Evolutionary conservation across 2,113 vertebrate species (phyloP).

Genomic region (Mustela nigripes): DNA sequence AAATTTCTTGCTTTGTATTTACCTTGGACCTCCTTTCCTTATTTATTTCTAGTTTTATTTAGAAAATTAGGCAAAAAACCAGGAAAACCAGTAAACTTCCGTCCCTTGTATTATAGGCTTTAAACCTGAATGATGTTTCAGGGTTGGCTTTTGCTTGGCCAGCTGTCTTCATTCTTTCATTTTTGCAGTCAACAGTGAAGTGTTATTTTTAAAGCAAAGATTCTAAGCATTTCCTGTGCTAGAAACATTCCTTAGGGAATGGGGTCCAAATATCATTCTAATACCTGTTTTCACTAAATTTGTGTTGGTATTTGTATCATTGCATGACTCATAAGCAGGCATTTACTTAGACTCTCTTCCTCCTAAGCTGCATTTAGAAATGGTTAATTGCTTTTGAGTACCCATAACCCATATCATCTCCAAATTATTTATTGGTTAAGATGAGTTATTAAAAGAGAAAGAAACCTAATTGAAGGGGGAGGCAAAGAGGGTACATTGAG

Average conservation of each 20-base stretch:
- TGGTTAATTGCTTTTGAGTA: slow-evolving; percentile 52
- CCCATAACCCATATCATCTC: slow-evolving; percentile 6
- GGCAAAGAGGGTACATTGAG: neutral
- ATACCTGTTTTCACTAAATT: slow-evolving; percentile 19
- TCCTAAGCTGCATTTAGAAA: slow-evolving; percentile 39
- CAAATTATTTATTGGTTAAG: slow-evolving; percentile 11
- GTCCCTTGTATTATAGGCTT: neutral
- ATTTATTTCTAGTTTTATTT: neutral
- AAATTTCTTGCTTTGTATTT: slow-evolving; percentile 37
- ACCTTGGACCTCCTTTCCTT: neutral
- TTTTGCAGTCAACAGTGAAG: neutral
- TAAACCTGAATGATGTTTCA: slow-evolving; percentile 27
- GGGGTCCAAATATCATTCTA: neutral
- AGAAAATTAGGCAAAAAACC: slow-evolving; percentile 47
- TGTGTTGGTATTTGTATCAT: neutral
- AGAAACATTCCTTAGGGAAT: neutral
- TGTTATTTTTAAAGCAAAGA: slow-evolving; percentile 38
- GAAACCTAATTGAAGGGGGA: neutral
- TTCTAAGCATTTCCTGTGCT: neutral
- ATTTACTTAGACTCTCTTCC: neutral
- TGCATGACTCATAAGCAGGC: neutral
- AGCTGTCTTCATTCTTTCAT: slow-evolving; percentile 28
- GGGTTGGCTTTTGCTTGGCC: neutral
- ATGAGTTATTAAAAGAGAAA: slow-evolving; percentile 55
- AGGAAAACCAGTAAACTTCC: neutral